Conservation (phyloP, 2,797 vertebrate species). For the Crenichthys baileyi region DNA sequence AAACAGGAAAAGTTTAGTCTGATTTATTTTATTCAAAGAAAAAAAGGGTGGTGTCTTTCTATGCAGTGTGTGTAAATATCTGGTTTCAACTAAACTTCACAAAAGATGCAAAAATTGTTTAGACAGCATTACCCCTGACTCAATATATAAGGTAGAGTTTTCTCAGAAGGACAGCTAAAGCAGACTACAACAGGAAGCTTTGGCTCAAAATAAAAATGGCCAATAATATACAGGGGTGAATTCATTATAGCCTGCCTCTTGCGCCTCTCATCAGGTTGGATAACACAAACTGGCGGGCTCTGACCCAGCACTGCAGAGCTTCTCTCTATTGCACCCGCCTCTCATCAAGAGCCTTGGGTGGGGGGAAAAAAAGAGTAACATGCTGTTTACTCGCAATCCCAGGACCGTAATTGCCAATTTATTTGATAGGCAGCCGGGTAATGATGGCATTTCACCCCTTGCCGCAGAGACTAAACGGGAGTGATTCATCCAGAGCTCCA, state of each 20-base stretch:
- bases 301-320: slow-evolving; percentile 85
- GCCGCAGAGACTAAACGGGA: slow-evolving; percentile 95
- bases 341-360: slow-evolving; percentile 82
- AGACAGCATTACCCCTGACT: slow-evolving; percentile 53
- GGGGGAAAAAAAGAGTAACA: slow-evolving; percentile 82
- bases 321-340: slow-evolving; percentile 84
- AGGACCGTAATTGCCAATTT: slow-evolving; percentile 99
- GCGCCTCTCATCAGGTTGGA: slow-evolving; percentile 84
- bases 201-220: slow-evolving; percentile 46
- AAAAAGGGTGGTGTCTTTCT: too few species aligned
- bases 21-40: not conserved
- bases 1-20: not conserved
- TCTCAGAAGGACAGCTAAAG: slow-evolving; percentile 13
- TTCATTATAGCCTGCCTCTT: slow-evolving; percentile 86
- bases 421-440: slow-evolving; percentile 99
- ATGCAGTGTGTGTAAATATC: not conserved
- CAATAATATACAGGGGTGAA: slow-evolving; percentile 71
- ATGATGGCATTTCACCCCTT: slow-evolving; percentile 98
- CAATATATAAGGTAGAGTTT: slow-evolving; percentile 44
- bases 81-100: not conserved
- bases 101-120: slow-evolving; percentile 11
- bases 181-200: slow-evolving; percentile 40
- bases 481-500: slow-evolving; percentile 88
- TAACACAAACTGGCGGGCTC: slow-evolving; percentile 76
- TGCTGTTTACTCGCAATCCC: slow-evolving; percentile 97